Conservation (phyloP, 2,888 invertebrate genomes). For the Epistrophella euchroma region DNA sequence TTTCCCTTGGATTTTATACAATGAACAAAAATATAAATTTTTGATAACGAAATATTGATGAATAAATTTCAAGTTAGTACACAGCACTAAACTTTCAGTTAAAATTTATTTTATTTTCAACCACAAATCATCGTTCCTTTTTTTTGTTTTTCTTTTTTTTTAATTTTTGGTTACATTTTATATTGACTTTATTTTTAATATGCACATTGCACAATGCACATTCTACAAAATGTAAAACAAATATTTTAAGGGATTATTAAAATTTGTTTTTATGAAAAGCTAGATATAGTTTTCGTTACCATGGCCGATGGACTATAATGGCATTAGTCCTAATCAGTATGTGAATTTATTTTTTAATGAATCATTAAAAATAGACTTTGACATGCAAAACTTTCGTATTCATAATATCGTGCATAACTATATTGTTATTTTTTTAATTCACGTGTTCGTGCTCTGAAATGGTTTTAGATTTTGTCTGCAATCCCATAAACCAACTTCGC, state of each 20-base stretch:
- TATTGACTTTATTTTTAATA: slow-evolving; percentile 34
- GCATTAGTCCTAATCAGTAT: slow-evolving; percentile 37
- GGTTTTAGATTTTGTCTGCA: background rate
- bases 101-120: slow-evolving; percentile 51
- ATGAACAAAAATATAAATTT: slow-evolving; percentile 34
- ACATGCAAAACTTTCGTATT: background rate
- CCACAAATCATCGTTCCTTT: slow-evolving; percentile 59
- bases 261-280: slow-evolving; percentile 26
- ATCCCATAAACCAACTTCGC: background rate
- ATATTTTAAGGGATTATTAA: slow-evolving; percentile 46
- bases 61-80: slow-evolving; percentile 45
- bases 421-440: too few relatives aligned
- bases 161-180: slow-evolving; percentile 3
- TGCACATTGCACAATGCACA: too few relatives aligned
- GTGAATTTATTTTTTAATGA: slow-evolving; percentile 22
- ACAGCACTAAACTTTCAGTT: background rate
- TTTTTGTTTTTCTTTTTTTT: background rate
- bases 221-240: slow-evolving; percentile 17
- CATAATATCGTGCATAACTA: too few relatives aligned
- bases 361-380: slow-evolving; percentile 1
- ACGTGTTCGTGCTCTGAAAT: background rate
- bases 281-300: slow-evolving; percentile 3
- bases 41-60: slow-evolving; percentile 70
- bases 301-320: background rate
- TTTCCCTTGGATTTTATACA: background rate